Conservation (phyloP, 2,797 vertebrate species). For the Aplochiton taeniatus region DNA sequence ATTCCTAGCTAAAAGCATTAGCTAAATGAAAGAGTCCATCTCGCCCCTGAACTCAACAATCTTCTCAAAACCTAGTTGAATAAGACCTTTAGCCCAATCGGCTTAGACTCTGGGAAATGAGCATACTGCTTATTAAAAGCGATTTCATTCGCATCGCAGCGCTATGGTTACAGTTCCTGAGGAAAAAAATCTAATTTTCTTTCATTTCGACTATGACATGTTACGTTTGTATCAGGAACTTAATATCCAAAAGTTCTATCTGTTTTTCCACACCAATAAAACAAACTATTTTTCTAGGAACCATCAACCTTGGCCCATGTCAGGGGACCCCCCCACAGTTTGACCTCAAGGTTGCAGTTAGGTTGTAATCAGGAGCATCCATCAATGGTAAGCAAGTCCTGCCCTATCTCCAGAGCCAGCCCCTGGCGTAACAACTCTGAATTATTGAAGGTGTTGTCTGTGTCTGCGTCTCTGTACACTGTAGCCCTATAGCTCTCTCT, state of each 20-base stretch:
- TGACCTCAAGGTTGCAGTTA: conserved; percentile 33
- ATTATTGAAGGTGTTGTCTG: conserved; percentile 37
- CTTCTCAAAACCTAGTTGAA: conserved; percentile 50
- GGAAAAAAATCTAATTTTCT: conserved; percentile 40
- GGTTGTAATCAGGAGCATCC: conserved; percentile 21
- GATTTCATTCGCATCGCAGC: conserved; percentile 6
- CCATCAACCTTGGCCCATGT: background rate
- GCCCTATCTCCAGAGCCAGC: background rate
- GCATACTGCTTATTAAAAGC: conserved; percentile 48
- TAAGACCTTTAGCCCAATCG: conserved; percentile 51
- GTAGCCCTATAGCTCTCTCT: conserved; percentile 2
- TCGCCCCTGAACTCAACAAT: conserved; percentile 46
- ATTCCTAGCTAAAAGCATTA: conserved; percentile 64
- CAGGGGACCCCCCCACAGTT: conserved; percentile 7
- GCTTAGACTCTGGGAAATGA: conserved; percentile 59
- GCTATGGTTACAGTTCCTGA: conserved; percentile 32
- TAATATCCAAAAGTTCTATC: too few species aligned
- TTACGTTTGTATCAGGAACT: background rate
- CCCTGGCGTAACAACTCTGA: conserved; percentile 30
- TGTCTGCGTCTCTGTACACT: conserved; percentile 32
- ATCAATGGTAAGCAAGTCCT: conserved; percentile 23
- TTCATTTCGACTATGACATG: conserved; percentile 11
- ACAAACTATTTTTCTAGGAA: background rate
- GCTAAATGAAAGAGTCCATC: conserved; percentile 58
- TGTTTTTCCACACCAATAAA: too few species aligned